Evolutionary conservation across 2,888 invertebrate species (phyloP).

Genomic region (Drosophila picticornis): DNA sequence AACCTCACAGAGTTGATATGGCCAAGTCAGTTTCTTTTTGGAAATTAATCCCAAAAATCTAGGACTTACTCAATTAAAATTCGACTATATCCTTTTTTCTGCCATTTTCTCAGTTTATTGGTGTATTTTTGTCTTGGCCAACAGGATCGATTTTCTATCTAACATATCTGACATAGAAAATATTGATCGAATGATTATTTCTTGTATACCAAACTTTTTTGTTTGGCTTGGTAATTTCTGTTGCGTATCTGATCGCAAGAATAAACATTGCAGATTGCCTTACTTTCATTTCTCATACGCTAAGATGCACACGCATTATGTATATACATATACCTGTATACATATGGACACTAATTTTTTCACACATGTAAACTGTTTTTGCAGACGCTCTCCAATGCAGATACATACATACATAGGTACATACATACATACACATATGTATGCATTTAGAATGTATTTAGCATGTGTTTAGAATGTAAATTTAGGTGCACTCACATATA

Average conservation of each 20-base stretch:
- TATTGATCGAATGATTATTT: background rate
- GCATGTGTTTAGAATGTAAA: constrained; percentile 10
- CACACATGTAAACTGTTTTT: constrained; percentile 5
- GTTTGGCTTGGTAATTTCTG: background rate
- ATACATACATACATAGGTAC: constrained; percentile 1
- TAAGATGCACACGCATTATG: background rate
- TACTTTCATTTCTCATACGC: constrained; percentile 37
- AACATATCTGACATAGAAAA: background rate
- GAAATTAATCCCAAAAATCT: background rate
- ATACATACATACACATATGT: constrained; percentile 1
- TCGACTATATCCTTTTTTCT: background rate
- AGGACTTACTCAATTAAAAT: background rate
- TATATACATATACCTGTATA: background rate
- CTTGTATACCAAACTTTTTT: background rate
- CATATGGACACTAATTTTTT: background rate
- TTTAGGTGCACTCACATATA: background rate
- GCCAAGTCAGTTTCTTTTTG: background rate
- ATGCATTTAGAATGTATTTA: constrained; percentile 14
- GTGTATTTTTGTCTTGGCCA: background rate
- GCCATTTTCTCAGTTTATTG: background rate
- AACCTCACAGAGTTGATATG: background rate
- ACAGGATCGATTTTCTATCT: background rate
- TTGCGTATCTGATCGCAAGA: constrained; percentile 34
- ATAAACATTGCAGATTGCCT: constrained; percentile 16
- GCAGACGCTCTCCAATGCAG: constrained; percentile 2